A percentile compares a stretch with the other conserved stretches of the same genome.
phyloP scores from a whole-genome alignment of 2,888 invertebrate species.

The Embidobia sp. region DNA sequence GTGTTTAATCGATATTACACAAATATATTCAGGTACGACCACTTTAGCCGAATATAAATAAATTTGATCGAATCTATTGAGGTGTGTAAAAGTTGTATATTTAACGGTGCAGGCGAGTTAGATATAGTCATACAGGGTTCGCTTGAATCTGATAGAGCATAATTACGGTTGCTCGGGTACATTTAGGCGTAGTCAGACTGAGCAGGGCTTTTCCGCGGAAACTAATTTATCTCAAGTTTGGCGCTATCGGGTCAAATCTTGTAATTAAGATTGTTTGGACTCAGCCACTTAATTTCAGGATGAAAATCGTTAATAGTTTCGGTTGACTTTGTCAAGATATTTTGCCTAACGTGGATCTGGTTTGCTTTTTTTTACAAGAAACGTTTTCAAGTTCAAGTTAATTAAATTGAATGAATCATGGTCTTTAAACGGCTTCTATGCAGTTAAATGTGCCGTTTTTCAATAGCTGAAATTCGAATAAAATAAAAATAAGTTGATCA shows the following conservation, averaged over 20 bases:
- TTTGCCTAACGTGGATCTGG: too few relatives aligned
- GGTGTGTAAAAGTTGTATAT: slow-evolving; percentile 51
- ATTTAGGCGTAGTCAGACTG: slow-evolving; percentile 38
- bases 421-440: too few relatives aligned
- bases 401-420: too few relatives aligned
- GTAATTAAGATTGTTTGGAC: slow-evolving; percentile 47
- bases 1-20: too few relatives aligned
- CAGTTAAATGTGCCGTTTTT: too few relatives aligned
- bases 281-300: slow-evolving; percentile 18
- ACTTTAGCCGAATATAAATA: too few relatives aligned
- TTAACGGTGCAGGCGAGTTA: slow-evolving; percentile 31
- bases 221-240: slow-evolving; percentile 34
- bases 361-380: too few relatives aligned
- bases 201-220: slow-evolving; percentile 15
- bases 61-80: slow-evolving; percentile 39
- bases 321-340: slow-evolving; percentile 35
- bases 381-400: too few relatives aligned
- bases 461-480: too few relatives aligned
- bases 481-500: too few relatives aligned
- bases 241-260: slow-evolving; percentile 27
- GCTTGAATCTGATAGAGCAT: slow-evolving; percentile 40
- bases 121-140: slow-evolving; percentile 18
- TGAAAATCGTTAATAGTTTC: slow-evolving; percentile 13
- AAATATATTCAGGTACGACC: too few relatives aligned
- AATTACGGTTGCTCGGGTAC: slow-evolving; percentile 35